Conservation (phyloP, 2,113 vertebrate species). For the Athene noctua region DNA sequence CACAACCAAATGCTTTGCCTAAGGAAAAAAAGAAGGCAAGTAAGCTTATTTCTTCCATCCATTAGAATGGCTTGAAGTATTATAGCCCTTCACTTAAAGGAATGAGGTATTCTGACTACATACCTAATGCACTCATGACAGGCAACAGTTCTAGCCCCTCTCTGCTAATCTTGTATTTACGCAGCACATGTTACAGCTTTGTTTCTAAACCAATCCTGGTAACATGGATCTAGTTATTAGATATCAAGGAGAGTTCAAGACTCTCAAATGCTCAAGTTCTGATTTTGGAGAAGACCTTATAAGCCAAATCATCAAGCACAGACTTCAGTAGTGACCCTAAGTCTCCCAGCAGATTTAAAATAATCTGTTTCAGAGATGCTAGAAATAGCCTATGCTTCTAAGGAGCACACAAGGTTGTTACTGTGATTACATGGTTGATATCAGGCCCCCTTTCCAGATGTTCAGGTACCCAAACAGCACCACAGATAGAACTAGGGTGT, state of each 20-base stretch:
- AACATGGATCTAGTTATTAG: background rate
- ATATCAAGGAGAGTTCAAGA: background rate
- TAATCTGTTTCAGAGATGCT: conserved; percentile 44
- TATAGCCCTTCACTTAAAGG: background rate
- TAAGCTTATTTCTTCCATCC: background rate
- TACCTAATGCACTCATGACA: background rate
- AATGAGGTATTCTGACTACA: background rate
- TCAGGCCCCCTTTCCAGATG: background rate
- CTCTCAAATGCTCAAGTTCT: background rate
- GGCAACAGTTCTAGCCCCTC: background rate
- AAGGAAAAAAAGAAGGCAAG: background rate
- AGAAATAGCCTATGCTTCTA: conserved; percentile 22
- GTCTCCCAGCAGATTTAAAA: conserved; percentile 47
- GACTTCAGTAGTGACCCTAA: background rate
- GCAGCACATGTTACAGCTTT: background rate
- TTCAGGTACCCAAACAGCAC: background rate
- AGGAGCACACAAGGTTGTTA: background rate
- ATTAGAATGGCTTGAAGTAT: background rate
- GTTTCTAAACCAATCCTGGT: background rate
- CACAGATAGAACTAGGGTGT: background rate
- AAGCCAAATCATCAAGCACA: background rate
- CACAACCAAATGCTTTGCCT: conserved; percentile 98
- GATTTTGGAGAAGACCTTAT: background rate
- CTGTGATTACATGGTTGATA: background rate
- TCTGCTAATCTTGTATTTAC: background rate